Evolutionary conservation across 2,888 invertebrate species (phyloP).

Genomic region (Drosophila neoperkinsi): DNA sequence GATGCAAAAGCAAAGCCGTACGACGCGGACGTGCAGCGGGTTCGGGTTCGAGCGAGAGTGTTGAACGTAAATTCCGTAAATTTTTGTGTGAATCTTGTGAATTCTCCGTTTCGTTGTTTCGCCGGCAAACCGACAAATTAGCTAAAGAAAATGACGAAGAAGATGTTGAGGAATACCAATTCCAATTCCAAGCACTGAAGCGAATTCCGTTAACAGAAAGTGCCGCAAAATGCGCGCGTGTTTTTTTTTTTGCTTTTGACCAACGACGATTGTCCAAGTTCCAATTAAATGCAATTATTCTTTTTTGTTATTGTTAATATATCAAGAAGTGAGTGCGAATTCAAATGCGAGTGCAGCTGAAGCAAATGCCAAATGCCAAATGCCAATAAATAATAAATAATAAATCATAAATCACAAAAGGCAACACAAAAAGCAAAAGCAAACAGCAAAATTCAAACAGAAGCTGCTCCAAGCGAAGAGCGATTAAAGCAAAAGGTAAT

Average conservation of each 20-base stretch:
- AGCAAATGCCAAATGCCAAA: conserved; percentile 1
- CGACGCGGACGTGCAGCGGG: conserved; percentile 56
- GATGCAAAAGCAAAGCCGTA: conserved; percentile 55
- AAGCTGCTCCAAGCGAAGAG: conserved; percentile 34
- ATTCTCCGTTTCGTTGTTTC: conserved; percentile 12
- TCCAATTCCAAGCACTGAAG: conserved; percentile 2
- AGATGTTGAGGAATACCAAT: background rate
- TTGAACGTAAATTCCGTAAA: conserved; percentile 43
- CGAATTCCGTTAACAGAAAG: conserved; percentile 4
- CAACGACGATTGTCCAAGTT: conserved; percentile 10
- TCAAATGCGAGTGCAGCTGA: conserved; percentile 23
- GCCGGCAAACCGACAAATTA: conserved; percentile 33
- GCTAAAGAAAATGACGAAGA: background rate
- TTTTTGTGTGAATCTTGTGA: conserved; percentile 27
- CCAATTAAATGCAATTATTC: conserved; percentile 17
- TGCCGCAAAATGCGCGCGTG: conserved; percentile 56
- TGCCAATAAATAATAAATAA: conserved; percentile 4
- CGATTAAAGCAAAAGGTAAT: conserved; percentile 54
- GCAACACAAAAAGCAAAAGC: conserved; percentile 8
- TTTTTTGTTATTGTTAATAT: conserved; percentile 52
- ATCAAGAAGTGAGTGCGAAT: conserved; percentile 53
- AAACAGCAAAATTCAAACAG: conserved; percentile 49
- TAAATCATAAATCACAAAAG: conserved; percentile 5
- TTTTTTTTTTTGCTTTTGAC: conserved; percentile 16
- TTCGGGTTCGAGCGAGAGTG: conserved; percentile 36